Evolutionary conservation across 2,888 invertebrate genomes (phyloP).

Genomic region (Drosophila tripunctata): DNA sequence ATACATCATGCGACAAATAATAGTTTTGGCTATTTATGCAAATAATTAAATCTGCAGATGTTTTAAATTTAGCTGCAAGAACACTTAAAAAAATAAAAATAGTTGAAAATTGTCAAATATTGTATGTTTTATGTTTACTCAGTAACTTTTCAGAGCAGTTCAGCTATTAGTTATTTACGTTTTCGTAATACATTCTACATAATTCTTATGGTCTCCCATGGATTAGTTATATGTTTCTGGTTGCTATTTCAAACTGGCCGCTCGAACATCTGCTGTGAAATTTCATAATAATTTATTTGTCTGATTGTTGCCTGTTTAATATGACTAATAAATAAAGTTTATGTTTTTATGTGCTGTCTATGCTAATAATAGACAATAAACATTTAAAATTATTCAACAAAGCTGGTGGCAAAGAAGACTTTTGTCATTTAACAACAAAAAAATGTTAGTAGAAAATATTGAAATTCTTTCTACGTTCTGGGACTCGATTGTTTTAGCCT

Average conservation of each 20-base stretch:
- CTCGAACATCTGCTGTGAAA: conserved; percentile 34
- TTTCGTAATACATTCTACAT: conserved; percentile 31
- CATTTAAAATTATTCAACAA: neutral
- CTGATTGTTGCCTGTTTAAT: conserved; percentile 31
- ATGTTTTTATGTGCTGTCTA: conserved; percentile 8
- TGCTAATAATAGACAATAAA: conserved; percentile 22
- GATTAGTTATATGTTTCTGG: conserved; percentile 37
- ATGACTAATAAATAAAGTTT: conserved; percentile 35
- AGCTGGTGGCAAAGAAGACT: neutral
- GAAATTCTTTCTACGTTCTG: too few relatives aligned
- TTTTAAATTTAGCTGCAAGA: neutral
- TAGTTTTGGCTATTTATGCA: neutral
- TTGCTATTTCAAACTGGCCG: conserved; percentile 6
- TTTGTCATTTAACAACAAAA: neutral
- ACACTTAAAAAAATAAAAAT: neutral
- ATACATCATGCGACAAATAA: conserved; percentile 39
- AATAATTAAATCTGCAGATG: too few relatives aligned
- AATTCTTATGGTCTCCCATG: conserved; percentile 20
- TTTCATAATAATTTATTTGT: conserved; percentile 21
- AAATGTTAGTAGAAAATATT: too few relatives aligned
- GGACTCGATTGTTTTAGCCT: too few relatives aligned
- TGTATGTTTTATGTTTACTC: neutral
- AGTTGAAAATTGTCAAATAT: too few relatives aligned
- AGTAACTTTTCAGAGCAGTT: neutral
- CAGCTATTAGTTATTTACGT: conserved; percentile 41